Conservation (phyloP, 2,113 vertebrate genomes). For the Tetraodon nigroviridis region DNA sequence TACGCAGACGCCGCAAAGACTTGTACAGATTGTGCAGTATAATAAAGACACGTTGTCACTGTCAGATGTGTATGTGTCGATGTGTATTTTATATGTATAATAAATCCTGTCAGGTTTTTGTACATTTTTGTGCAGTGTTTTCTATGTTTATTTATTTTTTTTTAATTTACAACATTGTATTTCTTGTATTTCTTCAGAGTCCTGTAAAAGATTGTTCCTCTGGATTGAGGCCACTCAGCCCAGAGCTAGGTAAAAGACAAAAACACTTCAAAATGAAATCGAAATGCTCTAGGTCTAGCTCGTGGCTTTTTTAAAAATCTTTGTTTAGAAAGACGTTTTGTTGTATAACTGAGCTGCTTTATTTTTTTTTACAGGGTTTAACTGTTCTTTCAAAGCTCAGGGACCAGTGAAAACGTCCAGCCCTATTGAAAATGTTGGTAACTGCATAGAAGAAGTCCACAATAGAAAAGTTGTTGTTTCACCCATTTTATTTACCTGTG, state of each 20-base stretch:
- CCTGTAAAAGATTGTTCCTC: slow-evolving; percentile 3
- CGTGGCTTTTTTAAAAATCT: not conserved
- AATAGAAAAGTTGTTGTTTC: slow-evolving; percentile 25
- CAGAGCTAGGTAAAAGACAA: not conserved
- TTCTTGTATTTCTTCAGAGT: slow-evolving; percentile 20
- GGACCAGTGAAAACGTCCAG: slow-evolving; percentile 67
- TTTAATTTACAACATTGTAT: not conserved
- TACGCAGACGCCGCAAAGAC: not conserved
- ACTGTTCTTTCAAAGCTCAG: slow-evolving; percentile 32
- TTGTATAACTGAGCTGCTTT: not conserved
- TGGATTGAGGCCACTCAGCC: not conserved
- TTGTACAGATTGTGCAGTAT: not conserved
- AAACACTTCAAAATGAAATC: not conserved
- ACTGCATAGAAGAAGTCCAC: not conserved
- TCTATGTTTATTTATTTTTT: not conserved
- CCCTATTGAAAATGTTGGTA: slow-evolving; percentile 41
- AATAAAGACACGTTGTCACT: too few species aligned
- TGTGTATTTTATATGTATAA: not conserved
- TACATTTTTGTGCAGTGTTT: not conserved
- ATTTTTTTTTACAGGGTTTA: slow-evolving; percentile 21
- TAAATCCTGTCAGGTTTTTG: not conserved
- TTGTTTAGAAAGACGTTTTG: not conserved
- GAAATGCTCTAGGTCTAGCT: not conserved
- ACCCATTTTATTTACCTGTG: slow-evolving; percentile 50
- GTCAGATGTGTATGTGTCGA: too few species aligned